A percentile compares a stretch with the other conserved stretches of the same genome.
phyloP scores from a whole-genome alignment of 2,888 invertebrate species.

The Meliscaeva auricollis region DNA sequence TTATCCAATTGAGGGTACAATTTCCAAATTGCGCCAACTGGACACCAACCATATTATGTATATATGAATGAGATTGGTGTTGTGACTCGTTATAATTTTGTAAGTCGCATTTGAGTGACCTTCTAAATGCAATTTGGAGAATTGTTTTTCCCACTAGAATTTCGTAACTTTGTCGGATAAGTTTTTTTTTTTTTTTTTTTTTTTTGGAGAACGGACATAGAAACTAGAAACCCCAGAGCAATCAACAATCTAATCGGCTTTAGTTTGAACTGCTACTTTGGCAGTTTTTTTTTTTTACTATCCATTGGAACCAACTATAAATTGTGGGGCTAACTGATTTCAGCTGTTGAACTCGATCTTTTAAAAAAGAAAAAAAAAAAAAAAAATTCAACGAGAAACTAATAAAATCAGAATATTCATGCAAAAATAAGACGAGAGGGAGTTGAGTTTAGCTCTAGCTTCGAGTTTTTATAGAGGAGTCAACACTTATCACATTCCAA shows the following conservation, averaged over 20 bases:
- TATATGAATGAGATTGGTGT: not conserved
- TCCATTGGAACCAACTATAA: no score
- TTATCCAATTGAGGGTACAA: conserved; percentile 37
- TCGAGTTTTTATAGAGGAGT: not conserved
- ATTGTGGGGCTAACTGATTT: not conserved
- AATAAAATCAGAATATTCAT: conserved; percentile 68
- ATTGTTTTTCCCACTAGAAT: conserved; percentile 37
- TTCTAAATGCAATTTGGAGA: conserved; percentile 50
- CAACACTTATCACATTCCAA: conserved; percentile 10
- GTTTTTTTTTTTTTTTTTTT: not conserved
- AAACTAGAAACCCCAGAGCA: conserved; percentile 32
- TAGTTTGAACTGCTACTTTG: not conserved
- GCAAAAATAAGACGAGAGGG: no score
- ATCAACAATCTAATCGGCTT: conserved; percentile 31
- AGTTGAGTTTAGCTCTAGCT: not conserved
- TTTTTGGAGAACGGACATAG: conserved; percentile 1
- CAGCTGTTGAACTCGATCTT: conserved; percentile 16
- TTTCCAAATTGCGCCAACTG: conserved; percentile 50
- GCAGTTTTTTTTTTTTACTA: no score
- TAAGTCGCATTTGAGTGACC: conserved; percentile 44
- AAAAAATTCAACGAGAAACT: not conserved
- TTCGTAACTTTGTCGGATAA: conserved; percentile 48
- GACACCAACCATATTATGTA: not conserved
- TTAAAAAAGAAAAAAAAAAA: not conserved
- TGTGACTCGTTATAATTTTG: conserved; percentile 18